Evolutionary conservation across 1,140 invertebrate genomes (phyloP), one percentile per base, ranked within the genome.

Genomic region (Aricia agestis): DNA sequence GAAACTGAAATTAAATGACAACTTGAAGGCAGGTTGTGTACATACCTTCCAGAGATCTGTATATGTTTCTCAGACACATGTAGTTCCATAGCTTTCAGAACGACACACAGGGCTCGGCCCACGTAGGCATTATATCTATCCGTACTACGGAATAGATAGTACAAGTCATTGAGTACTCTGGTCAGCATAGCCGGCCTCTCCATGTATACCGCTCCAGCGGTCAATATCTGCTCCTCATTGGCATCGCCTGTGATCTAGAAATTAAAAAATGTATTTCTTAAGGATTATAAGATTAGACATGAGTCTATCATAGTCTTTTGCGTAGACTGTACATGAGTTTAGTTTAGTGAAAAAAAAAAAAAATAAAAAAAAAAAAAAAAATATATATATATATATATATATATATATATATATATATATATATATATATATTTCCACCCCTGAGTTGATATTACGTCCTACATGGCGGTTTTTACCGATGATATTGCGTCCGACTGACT

Each of bases 1-100:
- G n/a, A n/a, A n/a, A n/a, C n/a, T n/a, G n/a, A n/a, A n/a, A n/a
- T n/a, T n/a, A n/a, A n/a, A n/a, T n/a, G n/a, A n/a, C n/a, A n/a
- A 32, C 32, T 36, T 36, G 36, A 82, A 59, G 72, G 69, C 11
- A 25, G 36, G n/a, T n/a, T n/a, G 36, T 32, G 2, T 19, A 65
- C 67, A 67, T 77, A 97, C 96, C 96, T 98, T 87, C 97, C 97
- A 76, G 97, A 97, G 79, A 98, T 98, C 90, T 98, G 97, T 81
- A 99, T 96, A 78, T 97, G 95, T 84, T 97, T 97, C 75, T 98
- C 96, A 72, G 90, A 90, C 10, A 96, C 86, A 92, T 98, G 96
- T 73, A 94, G 93, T 76, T 96, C 95, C 97, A 99, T 98, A 6
- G 96, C 96, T 82, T 96, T 94, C 9, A 98, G 92, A 17, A 98